Base-by-base conservation (phyloP, 2,113 vertebrate species). In the Galbula dea region DNA sequence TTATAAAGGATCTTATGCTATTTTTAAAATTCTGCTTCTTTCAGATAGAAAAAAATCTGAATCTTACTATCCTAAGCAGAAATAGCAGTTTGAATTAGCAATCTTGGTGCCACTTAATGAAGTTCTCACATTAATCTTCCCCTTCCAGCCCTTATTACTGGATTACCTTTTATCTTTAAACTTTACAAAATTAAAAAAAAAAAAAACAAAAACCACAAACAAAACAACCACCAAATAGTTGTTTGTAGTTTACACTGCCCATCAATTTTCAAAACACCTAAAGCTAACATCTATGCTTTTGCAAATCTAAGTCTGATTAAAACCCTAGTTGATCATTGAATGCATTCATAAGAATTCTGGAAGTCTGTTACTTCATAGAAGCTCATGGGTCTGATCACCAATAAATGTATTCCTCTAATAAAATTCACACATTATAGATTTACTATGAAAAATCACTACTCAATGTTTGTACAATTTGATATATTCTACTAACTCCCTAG, bases 21-120 rank as follows among this genome's bases (percentile, higher is more conserved):
- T 84, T 93, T 96, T 94, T 34, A 57, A 88, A 78, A 58, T 88
- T 88, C 39, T 74, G 10, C 17, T 68, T 52, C 36, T 68, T 95
- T 73, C 51, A 78, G 20, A 59, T 34, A 78, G 45, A 68, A 88
- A 68, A 75, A 86, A 75, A 84, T 41, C 45, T 52, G 27, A 75
- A 78, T 81, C 65, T 81, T 65, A 51, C 32, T 59, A 79, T 80
- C 18, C 18, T 66, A 83, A 71, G 23, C 26, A 71, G 54, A 89
- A 95, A 88, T 62, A 80, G 16, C 37, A 85, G 15, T 23, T 24
- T 79, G 36, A 90, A 90, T 83, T 88, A 78, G 17, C 39, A 92
- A 81, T 55, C 39, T 83, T 49, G 37, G 7, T 74, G 43, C 12
- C 55, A 62, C 13, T 90, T 82, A 81, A 75, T 48, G n/a, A 90